These are phyloP conservation scores for Pollimyrus isidori DNA, from an alignment of 2,113 vertebrate species.

Conservation along the genomic window DNA sequence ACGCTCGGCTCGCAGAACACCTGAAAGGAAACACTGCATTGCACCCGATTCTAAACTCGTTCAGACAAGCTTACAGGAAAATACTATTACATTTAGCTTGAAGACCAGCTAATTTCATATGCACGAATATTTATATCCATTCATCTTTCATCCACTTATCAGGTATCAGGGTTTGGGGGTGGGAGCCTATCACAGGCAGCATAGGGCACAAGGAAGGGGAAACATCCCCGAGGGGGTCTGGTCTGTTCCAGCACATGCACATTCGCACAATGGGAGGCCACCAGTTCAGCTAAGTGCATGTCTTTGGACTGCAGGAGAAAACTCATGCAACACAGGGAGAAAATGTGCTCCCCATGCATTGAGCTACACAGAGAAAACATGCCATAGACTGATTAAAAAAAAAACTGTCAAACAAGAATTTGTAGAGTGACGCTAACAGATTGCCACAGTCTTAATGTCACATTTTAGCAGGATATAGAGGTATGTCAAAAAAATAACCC, in stretches of 20 bases:
- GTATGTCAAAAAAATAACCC: neutral
- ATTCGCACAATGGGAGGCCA: neutral
- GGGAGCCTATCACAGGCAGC: neutral
- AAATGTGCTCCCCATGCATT: neutral
- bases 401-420: neutral
- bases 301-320: neutral
- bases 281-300: neutral
- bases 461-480: neutral
- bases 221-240: neutral
- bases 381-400: neutral
- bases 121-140: neutral
- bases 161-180: neutral
- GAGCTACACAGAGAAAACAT: neutral
- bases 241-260: neutral
- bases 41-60: neutral
- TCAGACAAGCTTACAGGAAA: slow-evolving; percentile 4
- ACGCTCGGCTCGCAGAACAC: neutral
- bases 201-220: neutral
- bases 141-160: neutral
- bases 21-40: neutral
- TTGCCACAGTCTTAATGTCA: neutral
- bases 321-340: neutral
- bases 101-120: neutral
- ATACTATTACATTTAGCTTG: neutral
- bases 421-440: neutral